Percentiles rank a stretch among this genome's conserved stretches.
These are phyloP conservation scores for Enteromius treurensis DNA, from an alignment of 2,797 vertebrate genomes.

Conservation along the genomic window DNA sequence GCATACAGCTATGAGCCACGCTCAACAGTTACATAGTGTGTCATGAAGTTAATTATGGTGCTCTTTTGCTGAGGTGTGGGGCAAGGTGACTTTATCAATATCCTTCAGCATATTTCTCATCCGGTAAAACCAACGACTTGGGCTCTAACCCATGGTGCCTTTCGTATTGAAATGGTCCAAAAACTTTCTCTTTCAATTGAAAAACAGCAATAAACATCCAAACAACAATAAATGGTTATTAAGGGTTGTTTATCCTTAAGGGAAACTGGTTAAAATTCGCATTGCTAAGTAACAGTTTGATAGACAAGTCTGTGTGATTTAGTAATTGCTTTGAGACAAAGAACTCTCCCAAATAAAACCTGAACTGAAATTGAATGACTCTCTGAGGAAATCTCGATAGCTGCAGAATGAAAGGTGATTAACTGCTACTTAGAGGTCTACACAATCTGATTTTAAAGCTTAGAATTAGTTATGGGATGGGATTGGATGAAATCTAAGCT, in stretches of 20 bases:
- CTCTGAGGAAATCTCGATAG: slow-evolving; percentile 45
- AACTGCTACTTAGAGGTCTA: slow-evolving; percentile 35
- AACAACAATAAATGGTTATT: slow-evolving; percentile 26
- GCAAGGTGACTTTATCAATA: slow-evolving; percentile 32
- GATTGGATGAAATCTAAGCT: neutral
- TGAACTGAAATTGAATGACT: slow-evolving; percentile 54
- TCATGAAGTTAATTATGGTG: slow-evolving; percentile 21
- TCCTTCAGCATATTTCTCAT: slow-evolving; percentile 26
- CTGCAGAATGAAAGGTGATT: slow-evolving; percentile 43
- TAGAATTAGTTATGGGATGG: slow-evolving; percentile 21
- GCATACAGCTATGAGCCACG: slow-evolving; percentile 29
- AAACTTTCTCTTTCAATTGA: neutral
- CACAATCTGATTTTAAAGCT: slow-evolving; percentile 30
- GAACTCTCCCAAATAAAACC: slow-evolving; percentile 52
- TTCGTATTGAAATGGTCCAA: neutral
- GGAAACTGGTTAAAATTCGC: neutral
- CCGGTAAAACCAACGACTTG: neutral
- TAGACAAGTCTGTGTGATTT: slow-evolving; percentile 15
- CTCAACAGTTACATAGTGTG: slow-evolving; percentile 23
- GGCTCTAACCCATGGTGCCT: neutral
- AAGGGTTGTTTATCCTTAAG: slow-evolving; percentile 12
- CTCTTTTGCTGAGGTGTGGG: slow-evolving; percentile 11
- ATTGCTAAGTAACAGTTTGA: slow-evolving; percentile 42
- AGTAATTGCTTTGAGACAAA: slow-evolving; percentile 55
- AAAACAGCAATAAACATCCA: slow-evolving; percentile 14